phyloP scores from a whole-genome alignment of 2,797 vertebrate genomes.

The Apodemus agrarius region DNA sequence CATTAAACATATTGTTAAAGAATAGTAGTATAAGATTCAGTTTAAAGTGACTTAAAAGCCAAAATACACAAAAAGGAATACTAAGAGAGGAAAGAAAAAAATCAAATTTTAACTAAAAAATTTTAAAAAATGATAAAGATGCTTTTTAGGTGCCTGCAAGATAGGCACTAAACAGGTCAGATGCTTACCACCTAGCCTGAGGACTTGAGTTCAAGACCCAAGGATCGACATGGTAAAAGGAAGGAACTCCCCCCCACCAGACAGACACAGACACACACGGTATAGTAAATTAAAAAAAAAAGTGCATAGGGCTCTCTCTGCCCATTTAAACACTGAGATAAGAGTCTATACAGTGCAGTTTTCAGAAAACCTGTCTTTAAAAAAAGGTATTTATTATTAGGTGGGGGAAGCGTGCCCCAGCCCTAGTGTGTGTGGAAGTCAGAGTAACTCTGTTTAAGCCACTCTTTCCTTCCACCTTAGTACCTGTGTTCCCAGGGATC shows the following conservation, averaged over 20 bases:
- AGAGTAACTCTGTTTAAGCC: background rate
- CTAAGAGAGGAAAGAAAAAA: background rate
- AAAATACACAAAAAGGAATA: slow-evolving; percentile 26
- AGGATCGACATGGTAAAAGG: background rate
- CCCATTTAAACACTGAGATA: background rate
- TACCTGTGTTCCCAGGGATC: background rate
- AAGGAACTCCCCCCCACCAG: background rate
- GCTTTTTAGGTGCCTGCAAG: background rate
- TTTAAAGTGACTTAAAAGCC: slow-evolving; percentile 38
- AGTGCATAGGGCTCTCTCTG: background rate
- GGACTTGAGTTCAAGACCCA: background rate
- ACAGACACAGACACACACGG: background rate
- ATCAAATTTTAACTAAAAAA: background rate
- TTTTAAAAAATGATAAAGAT: background rate
- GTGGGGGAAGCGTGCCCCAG: background rate
- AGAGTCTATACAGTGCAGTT: background rate
- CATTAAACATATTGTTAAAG: slow-evolving; percentile 11
- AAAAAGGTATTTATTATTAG: background rate
- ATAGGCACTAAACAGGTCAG: background rate
- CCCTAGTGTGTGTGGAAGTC: background rate
- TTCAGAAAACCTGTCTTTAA: background rate
- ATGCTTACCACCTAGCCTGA: background rate
- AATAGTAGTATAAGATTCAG: background rate
- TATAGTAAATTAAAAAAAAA: background rate
- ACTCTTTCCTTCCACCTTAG: background rate